Evolutionary conservation across 2,797 vertebrate genomes (phyloP).

Genomic region (Xerus rutilus): DNA sequence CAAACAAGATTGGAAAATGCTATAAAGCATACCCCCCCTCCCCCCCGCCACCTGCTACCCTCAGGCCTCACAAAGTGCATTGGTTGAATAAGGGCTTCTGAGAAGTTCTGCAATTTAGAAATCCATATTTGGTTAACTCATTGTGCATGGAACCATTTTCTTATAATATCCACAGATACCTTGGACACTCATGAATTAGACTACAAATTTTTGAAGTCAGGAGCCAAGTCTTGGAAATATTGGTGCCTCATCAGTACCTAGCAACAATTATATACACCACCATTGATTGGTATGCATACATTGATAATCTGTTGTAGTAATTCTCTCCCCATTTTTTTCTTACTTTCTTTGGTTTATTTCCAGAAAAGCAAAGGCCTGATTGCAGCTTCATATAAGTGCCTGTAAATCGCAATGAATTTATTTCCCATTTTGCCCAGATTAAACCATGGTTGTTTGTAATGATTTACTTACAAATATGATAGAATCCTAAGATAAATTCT

Average conservation of each 20-base stretch:
- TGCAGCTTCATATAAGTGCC: conserved; percentile 14
- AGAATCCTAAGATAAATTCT: background rate
- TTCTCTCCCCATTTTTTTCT: background rate
- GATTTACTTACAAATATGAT: conserved; percentile 39
- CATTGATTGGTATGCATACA: background rate
- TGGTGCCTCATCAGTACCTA: background rate
- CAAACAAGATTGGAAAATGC: conserved; percentile 41
- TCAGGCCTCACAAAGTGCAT: background rate
- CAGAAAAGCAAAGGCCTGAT: conserved; percentile 44
- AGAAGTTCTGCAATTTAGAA: background rate
- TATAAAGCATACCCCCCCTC: background rate
- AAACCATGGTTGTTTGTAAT: conserved; percentile 35
- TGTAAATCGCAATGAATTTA: conserved; percentile 53
- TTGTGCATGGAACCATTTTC: background rate
- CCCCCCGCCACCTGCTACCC: too few relatives aligned
- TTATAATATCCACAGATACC: background rate
- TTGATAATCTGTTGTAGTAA: background rate
- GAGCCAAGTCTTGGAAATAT: background rate
- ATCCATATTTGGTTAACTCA: background rate
- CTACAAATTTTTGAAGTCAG: background rate
- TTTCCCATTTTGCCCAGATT: conserved; percentile 51
- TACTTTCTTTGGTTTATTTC: conserved; percentile 46
- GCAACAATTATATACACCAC: background rate
- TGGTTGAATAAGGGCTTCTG: background rate
- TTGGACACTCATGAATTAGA: conserved; percentile 5